phyloP scores from a whole-genome alignment of 2,113 vertebrate genomes.

The Dasyprocta punctata region DNA sequence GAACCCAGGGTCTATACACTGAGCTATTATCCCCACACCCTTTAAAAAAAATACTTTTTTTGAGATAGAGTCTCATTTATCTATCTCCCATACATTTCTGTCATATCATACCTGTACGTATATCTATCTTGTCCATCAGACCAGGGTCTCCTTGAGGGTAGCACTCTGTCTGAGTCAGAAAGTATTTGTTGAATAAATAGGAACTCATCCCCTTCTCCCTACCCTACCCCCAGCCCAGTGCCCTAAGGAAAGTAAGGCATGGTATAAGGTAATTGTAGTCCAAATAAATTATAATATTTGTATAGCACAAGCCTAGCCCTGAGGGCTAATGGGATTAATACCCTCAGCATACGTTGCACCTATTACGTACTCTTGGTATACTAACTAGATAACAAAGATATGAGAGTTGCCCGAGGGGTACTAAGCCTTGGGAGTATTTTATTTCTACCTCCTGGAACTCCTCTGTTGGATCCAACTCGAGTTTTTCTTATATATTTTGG shows the following conservation, averaged over 20 bases:
- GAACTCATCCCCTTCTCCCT: neutral
- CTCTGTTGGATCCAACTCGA: neutral
- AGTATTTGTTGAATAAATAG: slow-evolving; percentile 28
- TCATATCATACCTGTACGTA: neutral
- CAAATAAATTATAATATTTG: slow-evolving; percentile 26
- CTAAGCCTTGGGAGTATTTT: neutral
- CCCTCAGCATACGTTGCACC: neutral
- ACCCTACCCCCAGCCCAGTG: neutral
- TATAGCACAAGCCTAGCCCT: neutral
- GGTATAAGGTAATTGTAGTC: neutral
- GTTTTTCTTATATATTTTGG: slow-evolving; percentile 22
- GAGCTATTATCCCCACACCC: neutral
- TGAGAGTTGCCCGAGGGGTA: neutral
- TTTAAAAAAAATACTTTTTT: neutral
- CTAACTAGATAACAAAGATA: neutral
- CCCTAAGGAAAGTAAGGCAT: neutral
- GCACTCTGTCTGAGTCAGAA: slow-evolving; percentile 1
- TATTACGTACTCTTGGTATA: slow-evolving; percentile 1
- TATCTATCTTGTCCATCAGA: slow-evolving; percentile 43
- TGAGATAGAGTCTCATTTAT: neutral
- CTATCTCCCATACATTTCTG: neutral
- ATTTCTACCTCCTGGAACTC: neutral
- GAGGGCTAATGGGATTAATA: slow-evolving; percentile 3
- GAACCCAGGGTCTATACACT: neutral
- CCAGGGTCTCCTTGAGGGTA: neutral